Evolutionary conservation across 1,140 invertebrate genomes (phyloP), one percentile per base, ranked within the genome.

Genomic region (Drosophila lowei): DNA sequence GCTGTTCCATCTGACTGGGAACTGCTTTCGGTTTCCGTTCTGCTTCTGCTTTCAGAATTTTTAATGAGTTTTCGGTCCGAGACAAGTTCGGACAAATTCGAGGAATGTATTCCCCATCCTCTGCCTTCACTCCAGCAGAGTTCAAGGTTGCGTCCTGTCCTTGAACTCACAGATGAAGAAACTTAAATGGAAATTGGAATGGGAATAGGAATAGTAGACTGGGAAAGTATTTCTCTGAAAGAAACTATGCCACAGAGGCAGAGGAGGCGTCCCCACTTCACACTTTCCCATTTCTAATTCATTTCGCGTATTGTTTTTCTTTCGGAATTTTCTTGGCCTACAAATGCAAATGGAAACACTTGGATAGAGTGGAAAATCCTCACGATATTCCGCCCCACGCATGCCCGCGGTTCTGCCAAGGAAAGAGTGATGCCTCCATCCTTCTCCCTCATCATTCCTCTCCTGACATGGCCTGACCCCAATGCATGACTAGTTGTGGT

Each of bases 331-430:
- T 7, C 13, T 16, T 38, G 34, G 60, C 71, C 48, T 5, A 41
- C 52, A 63, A 75, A 79, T 79, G 77, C 77, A 79, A 79, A 79
- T 79, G 52, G 41, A 54, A 59, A 49, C 30, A 46, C 41, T 46
- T 43, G 59, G 25, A 16, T 23, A 47, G 25, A 65, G 43, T 57
- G 30, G 11, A 64, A 56, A 70, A 61, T 47, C 70, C 46, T 6
- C n/a, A 18, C 42, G 42, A 11, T 30, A n/a, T 41, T 18, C 25
- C 13, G n/a, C 11, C 18, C 8, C 34, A 59, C 48, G 34, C 53
- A 59, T 49, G 54, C 42, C 44, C 68, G 54, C 68, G 28, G 58
- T 21, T 55, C 25, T 48, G 53, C 49, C 47, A 38, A 46, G 18
- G 38, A 30, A 52, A 49, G 42, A 34, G 11, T 16, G 25, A 65